phyloP scores from a whole-genome alignment of 2,888 invertebrate species.

The Mystacides longicornis region DNA sequence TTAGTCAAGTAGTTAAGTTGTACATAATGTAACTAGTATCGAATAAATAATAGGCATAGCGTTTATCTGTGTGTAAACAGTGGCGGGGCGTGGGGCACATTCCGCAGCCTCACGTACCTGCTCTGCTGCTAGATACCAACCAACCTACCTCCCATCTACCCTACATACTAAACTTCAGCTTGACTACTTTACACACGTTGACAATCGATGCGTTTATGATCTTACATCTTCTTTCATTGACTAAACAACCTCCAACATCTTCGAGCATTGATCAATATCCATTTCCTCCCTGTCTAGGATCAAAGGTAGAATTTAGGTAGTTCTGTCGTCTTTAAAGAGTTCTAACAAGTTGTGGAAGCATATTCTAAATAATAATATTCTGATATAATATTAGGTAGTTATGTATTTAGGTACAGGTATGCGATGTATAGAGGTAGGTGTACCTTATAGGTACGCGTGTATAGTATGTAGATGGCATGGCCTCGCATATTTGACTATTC shows the following conservation, averaged over 20 bases:
- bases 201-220: too few species aligned
- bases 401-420: not conserved
- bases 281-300: too few species aligned
- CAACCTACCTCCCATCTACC: too few species aligned
- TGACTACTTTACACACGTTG: too few species aligned
- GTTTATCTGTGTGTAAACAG: constrained; percentile 16
- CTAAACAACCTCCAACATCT: too few species aligned
- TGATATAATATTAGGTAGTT: not conserved
- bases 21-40: constrained; percentile 33
- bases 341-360: too few species aligned
- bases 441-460: not conserved
- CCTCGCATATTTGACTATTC: constrained; percentile 1
- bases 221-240: too few species aligned
- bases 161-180: too few species aligned
- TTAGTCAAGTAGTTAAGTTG: constrained; percentile 33
- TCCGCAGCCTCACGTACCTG: constrained; percentile 5
- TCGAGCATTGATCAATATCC: too few species aligned
- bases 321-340: too few species aligned
- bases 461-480: not conserved
- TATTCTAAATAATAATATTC: not conserved
- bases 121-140: too few species aligned
- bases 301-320: too few species aligned
- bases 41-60: constrained; percentile 38
- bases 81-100: constrained; percentile 14
- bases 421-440: not conserved